phyloP scores from a whole-genome alignment of 1,140 invertebrate genomes.

The Bombus superbus region DNA sequence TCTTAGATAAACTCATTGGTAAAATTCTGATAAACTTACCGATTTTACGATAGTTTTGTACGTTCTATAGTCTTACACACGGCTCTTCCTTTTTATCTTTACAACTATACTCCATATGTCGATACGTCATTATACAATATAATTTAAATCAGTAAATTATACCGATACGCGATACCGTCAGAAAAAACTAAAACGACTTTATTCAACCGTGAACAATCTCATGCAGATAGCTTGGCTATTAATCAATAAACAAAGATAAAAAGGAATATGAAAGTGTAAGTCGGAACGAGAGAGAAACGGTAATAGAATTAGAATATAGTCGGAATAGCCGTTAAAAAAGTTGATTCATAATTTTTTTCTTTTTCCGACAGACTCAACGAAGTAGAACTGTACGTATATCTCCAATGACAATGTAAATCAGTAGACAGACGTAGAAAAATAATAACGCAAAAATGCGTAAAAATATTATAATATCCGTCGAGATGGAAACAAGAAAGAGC shows the following conservation, averaged over 20 bases:
- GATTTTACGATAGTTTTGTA: slow-evolving; percentile 20
- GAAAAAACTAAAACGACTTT: slow-evolving; percentile 76
- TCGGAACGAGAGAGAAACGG: not conserved
- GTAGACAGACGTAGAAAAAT: not conserved
- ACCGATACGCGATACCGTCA: too few relatives aligned
- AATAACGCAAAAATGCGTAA: not conserved
- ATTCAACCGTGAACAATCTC: slow-evolving; percentile 78
- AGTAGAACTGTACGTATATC: not conserved
- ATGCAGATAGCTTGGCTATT: slow-evolving; percentile 76
- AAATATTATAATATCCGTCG: not conserved
- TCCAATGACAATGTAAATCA: not conserved
- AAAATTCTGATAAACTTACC: slow-evolving; percentile 38
- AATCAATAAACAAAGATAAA: slow-evolving; percentile 62
- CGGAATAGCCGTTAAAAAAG: not conserved
- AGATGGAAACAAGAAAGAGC: not conserved
- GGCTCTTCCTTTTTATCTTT: not conserved
- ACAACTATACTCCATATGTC: not conserved
- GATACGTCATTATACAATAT: too few relatives aligned
- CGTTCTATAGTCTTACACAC: not conserved
- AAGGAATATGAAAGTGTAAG: slow-evolving; percentile 54
- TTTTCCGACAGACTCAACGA: too few relatives aligned
- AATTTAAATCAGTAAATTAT: not conserved
- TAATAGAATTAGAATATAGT: not conserved
- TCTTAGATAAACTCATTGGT: slow-evolving; percentile 63
- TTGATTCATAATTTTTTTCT: not conserved